Percentiles rank a stretch among this genome's conserved stretches.
phyloP scores from a whole-genome alignment of 1,140 invertebrate species.

The Drosophila bifasciata region DNA sequence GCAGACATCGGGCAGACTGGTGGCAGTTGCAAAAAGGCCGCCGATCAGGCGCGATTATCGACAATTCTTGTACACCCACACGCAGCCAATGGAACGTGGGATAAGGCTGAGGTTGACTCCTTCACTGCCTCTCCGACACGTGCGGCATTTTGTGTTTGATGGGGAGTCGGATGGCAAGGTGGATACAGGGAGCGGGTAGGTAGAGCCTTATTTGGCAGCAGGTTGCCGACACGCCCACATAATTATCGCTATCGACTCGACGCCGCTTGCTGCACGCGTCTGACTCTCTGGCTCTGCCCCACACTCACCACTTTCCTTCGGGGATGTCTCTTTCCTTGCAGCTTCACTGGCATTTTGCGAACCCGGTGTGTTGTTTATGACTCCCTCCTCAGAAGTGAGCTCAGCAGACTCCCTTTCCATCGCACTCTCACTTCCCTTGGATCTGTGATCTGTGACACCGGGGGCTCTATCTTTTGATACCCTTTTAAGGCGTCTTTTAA shows the following conservation, averaged over 20 bases:
- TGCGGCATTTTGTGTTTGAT: conserved; percentile 71
- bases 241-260: conserved; percentile 69
- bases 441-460: too few relatives aligned
- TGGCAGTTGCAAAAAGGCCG: conserved; percentile 63
- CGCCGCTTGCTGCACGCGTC: conserved; percentile 37
- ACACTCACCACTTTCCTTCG: neutral
- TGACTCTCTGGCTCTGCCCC: neutral
- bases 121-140: conserved; percentile 47
- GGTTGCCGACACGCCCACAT: conserved; percentile 63
- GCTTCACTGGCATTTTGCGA: conserved; percentile 39
- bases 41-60: conserved; percentile 76
- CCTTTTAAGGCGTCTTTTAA: too few relatives aligned
- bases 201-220: conserved; percentile 36
- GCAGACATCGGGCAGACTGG: neutral
- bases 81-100: conserved; percentile 26
- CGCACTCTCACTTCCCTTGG: too few relatives aligned
- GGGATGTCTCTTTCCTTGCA: neutral
- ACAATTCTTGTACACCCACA: conserved; percentile 57
- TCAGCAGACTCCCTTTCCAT: neutral
- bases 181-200: neutral
- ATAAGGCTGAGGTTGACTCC: conserved; percentile 9
- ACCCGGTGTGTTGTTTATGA: conserved; percentile 48
- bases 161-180: conserved; percentile 5
- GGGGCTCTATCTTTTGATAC: too few relatives aligned
- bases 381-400: neutral